These are phyloP conservation scores for Pterobdella sp. DNA, from an alignment of 2,888 invertebrate genomes.

Conservation along the genomic window DNA sequence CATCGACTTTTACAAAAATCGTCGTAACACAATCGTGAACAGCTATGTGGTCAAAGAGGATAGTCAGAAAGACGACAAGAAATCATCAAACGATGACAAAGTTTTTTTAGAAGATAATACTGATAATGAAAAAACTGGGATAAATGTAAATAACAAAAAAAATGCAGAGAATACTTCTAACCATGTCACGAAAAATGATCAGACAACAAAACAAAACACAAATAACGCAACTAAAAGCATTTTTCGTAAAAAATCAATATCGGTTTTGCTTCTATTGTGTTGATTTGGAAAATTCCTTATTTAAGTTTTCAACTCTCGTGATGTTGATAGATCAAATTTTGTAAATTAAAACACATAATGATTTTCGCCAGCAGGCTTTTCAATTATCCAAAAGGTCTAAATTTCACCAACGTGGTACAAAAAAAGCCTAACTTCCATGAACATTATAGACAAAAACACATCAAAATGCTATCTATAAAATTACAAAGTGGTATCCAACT, in stretches of 20 bases:
- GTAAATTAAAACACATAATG: too few species aligned
- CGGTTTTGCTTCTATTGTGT: not conserved
- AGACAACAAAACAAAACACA: not conserved
- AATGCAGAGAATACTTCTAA: not conserved
- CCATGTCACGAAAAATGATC: not conserved
- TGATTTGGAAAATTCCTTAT: not conserved
- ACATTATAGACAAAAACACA: too few species aligned
- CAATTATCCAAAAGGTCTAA: too few species aligned
- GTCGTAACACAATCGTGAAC: constrained; percentile 11
- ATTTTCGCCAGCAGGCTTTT: too few species aligned
- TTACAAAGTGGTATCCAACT: too few species aligned
- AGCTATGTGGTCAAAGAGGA: not conserved
- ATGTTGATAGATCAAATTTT: too few species aligned
- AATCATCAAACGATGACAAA: not conserved
- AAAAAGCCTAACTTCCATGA: too few species aligned
- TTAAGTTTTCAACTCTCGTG: too few species aligned
- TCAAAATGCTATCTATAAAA: too few species aligned
- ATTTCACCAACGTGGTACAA: too few species aligned
- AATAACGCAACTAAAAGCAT: not conserved
- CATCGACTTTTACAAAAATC: not conserved
- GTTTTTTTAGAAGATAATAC: not conserved
- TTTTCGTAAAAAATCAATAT: not conserved
- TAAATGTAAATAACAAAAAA: not conserved
- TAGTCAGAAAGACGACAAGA: too few species aligned
- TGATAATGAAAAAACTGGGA: not conserved